phyloP scores from a whole-genome alignment of 1,140 invertebrate genomes.

The Temnothorax nylanderi region DNA sequence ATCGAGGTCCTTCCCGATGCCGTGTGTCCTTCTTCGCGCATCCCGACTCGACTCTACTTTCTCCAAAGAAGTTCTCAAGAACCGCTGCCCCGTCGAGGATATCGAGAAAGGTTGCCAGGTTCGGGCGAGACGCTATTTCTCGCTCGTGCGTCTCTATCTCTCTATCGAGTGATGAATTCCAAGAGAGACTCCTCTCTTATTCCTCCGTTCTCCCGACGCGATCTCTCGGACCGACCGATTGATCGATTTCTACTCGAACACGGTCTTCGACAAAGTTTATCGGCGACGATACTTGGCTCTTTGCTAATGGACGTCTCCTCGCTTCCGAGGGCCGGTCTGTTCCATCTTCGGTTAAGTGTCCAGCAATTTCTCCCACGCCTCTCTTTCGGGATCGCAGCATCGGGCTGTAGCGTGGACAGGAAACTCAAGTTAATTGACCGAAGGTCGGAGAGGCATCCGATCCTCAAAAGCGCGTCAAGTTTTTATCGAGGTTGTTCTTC shows the following conservation, averaged over 20 bases:
- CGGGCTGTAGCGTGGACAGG: not conserved
- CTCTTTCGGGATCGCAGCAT: not conserved
- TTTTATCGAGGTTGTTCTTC: slow-evolving; percentile 2
- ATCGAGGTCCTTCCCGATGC: slow-evolving; percentile 16
- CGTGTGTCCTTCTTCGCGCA: slow-evolving; percentile 23
- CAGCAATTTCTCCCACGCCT: not conserved
- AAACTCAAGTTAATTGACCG: slow-evolving; percentile 4
- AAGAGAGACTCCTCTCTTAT: not conserved
- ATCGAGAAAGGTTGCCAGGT: slow-evolving; percentile 13
- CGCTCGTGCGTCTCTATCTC: not conserved
- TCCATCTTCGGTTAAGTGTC: slow-evolving; percentile 31
- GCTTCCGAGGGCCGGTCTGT: slow-evolving; percentile 3
- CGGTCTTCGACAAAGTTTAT: slow-evolving; percentile 26
- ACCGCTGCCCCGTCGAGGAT: not conserved
- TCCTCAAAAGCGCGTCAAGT: not conserved
- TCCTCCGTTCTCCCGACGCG: not conserved
- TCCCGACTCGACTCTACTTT: slow-evolving; percentile 9
- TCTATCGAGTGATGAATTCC: slow-evolving; percentile 23
- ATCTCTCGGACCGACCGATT: slow-evolving; percentile 26
- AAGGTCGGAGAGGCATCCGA: not conserved
- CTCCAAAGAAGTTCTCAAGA: slow-evolving; percentile 32
- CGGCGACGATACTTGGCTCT: slow-evolving; percentile 47
- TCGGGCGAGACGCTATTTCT: not conserved
- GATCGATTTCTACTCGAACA: slow-evolving; percentile 28
- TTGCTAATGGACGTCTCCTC: slow-evolving; percentile 53